Conservation (phyloP, 2,113 vertebrate genomes). For the Hepsetus odoe region DNA sequence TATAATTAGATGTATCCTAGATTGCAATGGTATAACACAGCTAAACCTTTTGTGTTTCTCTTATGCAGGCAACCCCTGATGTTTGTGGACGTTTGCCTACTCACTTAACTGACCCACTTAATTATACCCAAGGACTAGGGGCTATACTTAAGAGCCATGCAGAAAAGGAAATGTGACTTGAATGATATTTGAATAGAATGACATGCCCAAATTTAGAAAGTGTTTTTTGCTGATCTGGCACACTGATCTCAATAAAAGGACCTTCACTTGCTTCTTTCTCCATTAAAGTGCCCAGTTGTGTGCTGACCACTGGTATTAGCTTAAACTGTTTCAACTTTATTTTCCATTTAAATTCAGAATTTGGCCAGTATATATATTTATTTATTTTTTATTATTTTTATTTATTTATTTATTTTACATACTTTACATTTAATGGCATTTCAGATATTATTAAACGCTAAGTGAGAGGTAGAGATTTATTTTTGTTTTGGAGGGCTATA, state of each 20-base stretch:
- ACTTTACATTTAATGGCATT: too few species aligned
- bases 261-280: conserved; percentile 13
- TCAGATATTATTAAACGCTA: too few species aligned
- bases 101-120: conserved; percentile 46
- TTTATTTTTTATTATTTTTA: too few species aligned
- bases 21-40: neutral
- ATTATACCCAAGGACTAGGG: conserved; percentile 56
- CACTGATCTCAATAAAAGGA: conserved; percentile 64
- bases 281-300: conserved; percentile 32
- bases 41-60: neutral
- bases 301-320: conserved; percentile 30
- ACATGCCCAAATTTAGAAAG: conserved; percentile 63
- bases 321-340: neutral
- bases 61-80: conserved; percentile 63
- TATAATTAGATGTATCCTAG: neutral
- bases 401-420: too few species aligned
- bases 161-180: conserved; percentile 56
- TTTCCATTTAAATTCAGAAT: too few species aligned
- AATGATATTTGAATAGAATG: conserved; percentile 59
- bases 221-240: conserved; percentile 47
- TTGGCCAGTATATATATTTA: too few species aligned
- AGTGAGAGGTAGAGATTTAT: neutral
- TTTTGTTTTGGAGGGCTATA: neutral
- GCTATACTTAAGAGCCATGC: conserved; percentile 50
- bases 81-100: conserved; percentile 58